Evolutionary conservation across 2,888 invertebrate genomes (phyloP).

Genomic region (Prionchulus punctatus): DNA sequence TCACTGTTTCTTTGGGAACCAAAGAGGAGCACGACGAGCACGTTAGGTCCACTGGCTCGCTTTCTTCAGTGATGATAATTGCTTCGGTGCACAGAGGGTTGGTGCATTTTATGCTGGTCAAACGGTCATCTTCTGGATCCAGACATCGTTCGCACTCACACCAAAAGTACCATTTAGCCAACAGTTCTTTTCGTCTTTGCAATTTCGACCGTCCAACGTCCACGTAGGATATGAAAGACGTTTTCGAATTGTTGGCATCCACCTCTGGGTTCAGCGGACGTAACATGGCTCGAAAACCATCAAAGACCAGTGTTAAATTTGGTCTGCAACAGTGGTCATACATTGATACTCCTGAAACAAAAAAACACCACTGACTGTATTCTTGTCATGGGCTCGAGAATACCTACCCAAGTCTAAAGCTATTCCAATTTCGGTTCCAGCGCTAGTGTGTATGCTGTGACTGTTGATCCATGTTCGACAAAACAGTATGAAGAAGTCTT

Average conservation of each 20-base stretch:
- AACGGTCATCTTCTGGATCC: slow-evolving; percentile 23
- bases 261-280: slow-evolving; percentile 9
- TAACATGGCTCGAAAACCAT: slow-evolving; percentile 19
- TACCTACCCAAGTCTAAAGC: slow-evolving; percentile 23
- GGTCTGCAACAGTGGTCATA: slow-evolving; percentile 29
- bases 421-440: slow-evolving; percentile 27
- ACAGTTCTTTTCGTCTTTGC: slow-evolving; percentile 16
- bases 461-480: slow-evolving; percentile 27
- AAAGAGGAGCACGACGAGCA: slow-evolving; percentile 20
- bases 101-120: slow-evolving; percentile 20
- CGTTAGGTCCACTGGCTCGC: slow-evolving; percentile 19
- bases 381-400: not conserved
- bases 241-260: slow-evolving; percentile 14
- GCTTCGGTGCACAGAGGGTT: slow-evolving; percentile 20
- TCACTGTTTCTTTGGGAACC: slow-evolving; percentile 13
- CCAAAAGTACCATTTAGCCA: slow-evolving; percentile 21
- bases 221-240: slow-evolving; percentile 24
- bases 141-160: slow-evolving; percentile 24
- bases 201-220: slow-evolving; percentile 27
- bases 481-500: slow-evolving; percentile 21
- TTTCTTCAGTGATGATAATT: slow-evolving; percentile 18
- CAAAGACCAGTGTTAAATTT: slow-evolving; percentile 26
- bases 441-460: slow-evolving; percentile 26
- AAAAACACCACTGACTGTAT: slow-evolving; percentile 13
- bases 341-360: slow-evolving; percentile 16